phyloP scores from a whole-genome alignment of 2,797 vertebrate genomes.

The Nyctalus aviator region DNA sequence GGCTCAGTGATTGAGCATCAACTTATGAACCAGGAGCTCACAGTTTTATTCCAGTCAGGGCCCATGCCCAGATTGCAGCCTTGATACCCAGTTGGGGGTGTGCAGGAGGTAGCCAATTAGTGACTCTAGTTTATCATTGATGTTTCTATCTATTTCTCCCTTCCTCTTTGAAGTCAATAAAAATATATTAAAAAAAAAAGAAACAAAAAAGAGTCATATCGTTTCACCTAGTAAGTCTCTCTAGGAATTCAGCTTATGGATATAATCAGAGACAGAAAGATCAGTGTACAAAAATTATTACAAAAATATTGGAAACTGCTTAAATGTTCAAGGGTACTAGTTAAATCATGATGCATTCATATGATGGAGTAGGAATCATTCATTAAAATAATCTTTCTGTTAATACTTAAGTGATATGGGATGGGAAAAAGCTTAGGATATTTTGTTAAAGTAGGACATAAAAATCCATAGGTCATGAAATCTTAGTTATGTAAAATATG shows the following conservation, averaged over 20 bases:
- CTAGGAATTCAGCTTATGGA: constrained; percentile 35
- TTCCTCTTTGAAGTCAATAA: no score
- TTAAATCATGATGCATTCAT: not conserved
- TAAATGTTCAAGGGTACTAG: not conserved
- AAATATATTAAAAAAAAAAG: no score
- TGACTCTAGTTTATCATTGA: no score
- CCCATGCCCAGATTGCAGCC: no score
- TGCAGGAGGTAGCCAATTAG: no score
- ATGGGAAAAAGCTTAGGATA: not conserved
- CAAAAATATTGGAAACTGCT: not conserved
- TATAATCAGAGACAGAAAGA: constrained; percentile 36
- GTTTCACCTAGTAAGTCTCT: constrained; percentile 7
- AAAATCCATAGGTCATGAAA: not conserved
- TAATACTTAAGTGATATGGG: constrained; percentile 18
- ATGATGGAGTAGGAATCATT: not conserved
- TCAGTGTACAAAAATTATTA: not conserved
- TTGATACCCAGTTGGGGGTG: no score
- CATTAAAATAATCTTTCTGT: not conserved
- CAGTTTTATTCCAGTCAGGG: no score
- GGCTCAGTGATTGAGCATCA: no score
- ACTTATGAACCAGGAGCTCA: no score
- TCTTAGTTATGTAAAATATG: constrained; percentile 15
- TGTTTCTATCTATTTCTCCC: no score
- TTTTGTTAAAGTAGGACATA: not conserved
- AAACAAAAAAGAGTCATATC: not conserved